Evolutionary conservation across 2,797 vertebrate genomes (phyloP).

Genomic region (Prionace glauca): DNA sequence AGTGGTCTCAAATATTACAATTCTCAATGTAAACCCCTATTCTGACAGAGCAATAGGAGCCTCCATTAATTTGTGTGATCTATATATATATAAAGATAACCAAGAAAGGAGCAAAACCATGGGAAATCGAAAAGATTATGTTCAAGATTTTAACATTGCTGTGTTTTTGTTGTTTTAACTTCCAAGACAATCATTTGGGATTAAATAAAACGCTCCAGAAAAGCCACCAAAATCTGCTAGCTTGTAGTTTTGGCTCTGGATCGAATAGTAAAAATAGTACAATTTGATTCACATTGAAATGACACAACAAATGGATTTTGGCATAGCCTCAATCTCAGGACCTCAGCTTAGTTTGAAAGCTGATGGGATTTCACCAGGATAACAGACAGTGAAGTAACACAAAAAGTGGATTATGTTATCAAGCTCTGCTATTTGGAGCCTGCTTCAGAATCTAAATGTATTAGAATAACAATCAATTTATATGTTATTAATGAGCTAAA

Average conservation of each 20-base stretch:
- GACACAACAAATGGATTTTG: slow-evolving; percentile 33
- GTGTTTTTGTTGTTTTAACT: slow-evolving; percentile 16
- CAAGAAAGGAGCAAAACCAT: not conserved
- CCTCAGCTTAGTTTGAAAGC: slow-evolving; percentile 17
- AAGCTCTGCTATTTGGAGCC: not conserved
- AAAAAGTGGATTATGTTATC: slow-evolving; percentile 1
- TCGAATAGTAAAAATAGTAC: slow-evolving; percentile 30
- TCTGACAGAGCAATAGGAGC: not conserved
- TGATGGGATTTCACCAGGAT: slow-evolving; percentile 23
- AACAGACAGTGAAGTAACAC: slow-evolving; percentile 2
- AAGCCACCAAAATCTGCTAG: slow-evolving; percentile 19
- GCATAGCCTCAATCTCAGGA: slow-evolving; percentile 22
- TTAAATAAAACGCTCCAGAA: slow-evolving; percentile 18
- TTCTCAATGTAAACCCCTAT: not conserved
- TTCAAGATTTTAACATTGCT: slow-evolving; percentile 9
- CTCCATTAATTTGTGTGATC: not conserved
- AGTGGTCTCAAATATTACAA: not conserved
- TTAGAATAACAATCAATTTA: not conserved
- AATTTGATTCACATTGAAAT: slow-evolving; percentile 22
- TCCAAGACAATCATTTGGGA: not conserved
- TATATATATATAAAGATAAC: not conserved
- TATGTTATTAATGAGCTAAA: slow-evolving; percentile 6
- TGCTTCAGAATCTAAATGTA: not conserved
- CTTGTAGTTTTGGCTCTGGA: slow-evolving; percentile 22
- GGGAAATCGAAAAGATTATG: not conserved